phyloP scores from a whole-genome alignment of 2,113 vertebrate species.

The Bubo bubo region DNA sequence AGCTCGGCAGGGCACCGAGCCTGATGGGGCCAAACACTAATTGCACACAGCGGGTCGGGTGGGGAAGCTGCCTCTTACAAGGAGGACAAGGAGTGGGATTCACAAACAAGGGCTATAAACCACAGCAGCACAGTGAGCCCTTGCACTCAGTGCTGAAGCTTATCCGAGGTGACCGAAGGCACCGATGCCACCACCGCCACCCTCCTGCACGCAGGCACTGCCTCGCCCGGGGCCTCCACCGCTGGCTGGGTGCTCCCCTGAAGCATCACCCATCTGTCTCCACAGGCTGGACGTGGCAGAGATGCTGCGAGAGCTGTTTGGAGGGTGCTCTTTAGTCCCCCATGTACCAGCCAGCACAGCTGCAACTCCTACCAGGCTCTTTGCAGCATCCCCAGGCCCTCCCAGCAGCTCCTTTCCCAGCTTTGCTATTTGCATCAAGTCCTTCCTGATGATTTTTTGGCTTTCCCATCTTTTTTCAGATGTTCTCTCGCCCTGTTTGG shows the following conservation, averaged over 20 bases:
- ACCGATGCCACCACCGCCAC: not conserved
- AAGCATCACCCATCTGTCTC: not conserved
- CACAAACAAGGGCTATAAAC: not conserved
- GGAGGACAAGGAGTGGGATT: not conserved
- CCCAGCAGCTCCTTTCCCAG: not conserved
- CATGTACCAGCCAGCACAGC: not conserved
- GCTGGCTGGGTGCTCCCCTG: not conserved
- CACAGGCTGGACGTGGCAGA: not conserved
- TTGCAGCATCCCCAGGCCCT: not conserved
- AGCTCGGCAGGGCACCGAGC: not conserved
- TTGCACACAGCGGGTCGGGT: not conserved
- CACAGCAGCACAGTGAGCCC: not conserved
- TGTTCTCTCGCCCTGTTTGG: not conserved
- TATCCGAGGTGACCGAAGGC: fast-evolving
- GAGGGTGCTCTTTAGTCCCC: not conserved
- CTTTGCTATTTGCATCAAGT: not conserved
- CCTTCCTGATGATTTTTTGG: not conserved
- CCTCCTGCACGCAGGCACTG: not conserved
- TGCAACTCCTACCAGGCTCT: not conserved
- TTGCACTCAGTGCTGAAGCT: fast-evolving
- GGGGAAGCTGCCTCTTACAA: not conserved
- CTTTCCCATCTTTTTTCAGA: not conserved
- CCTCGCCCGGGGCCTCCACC: not conserved
- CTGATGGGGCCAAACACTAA: not conserved
- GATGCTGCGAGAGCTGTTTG: fast-evolving